phyloP scores from a whole-genome alignment of 2,797 vertebrate genomes.

The Gorsachius magnificus region DNA sequence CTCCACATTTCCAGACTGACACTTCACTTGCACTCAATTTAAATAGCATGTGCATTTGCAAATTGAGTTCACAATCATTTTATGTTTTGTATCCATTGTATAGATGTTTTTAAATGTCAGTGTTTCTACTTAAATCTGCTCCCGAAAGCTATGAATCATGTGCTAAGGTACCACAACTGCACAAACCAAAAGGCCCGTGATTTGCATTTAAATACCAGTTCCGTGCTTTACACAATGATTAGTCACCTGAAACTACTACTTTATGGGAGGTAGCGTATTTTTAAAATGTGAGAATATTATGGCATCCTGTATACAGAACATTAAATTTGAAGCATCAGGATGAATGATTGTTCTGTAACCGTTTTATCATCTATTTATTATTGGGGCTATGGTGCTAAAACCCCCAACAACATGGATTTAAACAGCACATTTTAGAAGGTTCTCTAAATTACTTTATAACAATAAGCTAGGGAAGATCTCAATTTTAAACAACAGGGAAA shows the following conservation, averaged over 20 bases:
- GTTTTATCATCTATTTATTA: not conserved
- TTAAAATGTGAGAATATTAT: not conserved
- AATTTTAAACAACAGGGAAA: not conserved
- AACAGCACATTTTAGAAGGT: not conserved
- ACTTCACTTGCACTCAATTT: not conserved
- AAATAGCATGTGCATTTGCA: not conserved
- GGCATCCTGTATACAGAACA: not conserved
- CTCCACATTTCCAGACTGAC: not conserved
- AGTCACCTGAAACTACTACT: not conserved
- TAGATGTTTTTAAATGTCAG: not conserved
- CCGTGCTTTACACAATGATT: not conserved
- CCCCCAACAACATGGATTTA: not conserved
- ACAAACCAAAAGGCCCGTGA: not conserved
- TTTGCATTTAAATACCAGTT: conserved; percentile 26
- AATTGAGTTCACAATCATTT: not conserved
- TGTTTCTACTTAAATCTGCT: not conserved
- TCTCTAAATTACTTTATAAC: not conserved
- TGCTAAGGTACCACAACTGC: not conserved
- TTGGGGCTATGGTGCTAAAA: not conserved
- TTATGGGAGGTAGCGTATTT: not conserved
- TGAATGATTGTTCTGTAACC: not conserved
- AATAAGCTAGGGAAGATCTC: not conserved
- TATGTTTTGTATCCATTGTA: not conserved
- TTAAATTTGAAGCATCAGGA: not conserved
- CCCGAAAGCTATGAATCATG: not conserved